These are phyloP conservation scores for Drosophila arawakana DNA, from an alignment of 1,140 invertebrate species.

Conservation along the genomic window DNA sequence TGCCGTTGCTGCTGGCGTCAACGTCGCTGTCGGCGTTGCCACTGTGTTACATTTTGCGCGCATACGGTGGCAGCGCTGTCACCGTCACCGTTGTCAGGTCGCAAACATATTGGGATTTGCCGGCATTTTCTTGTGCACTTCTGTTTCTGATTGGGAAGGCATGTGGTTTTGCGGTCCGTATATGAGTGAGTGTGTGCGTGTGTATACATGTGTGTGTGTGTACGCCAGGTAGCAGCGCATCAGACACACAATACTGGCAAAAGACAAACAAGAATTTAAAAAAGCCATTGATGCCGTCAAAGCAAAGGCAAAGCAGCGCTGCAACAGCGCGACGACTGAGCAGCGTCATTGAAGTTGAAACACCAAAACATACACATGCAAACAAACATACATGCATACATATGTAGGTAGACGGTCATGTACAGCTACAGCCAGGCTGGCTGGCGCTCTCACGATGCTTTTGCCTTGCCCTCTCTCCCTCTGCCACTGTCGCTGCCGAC, in stretches of 20 bases:
- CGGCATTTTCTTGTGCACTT: slow-evolving; percentile 52
- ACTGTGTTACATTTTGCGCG: slow-evolving; percentile 52
- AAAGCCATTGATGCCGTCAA: slow-evolving; percentile 44
- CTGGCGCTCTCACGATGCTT: slow-evolving; percentile 37
- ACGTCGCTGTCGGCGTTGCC: slow-evolving; percentile 49
- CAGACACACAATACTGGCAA: slow-evolving; percentile 40
- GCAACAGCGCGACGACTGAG: slow-evolving; percentile 33
- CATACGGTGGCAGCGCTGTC: slow-evolving; percentile 41
- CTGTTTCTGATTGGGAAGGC: slow-evolving; percentile 48
- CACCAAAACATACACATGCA: slow-evolving; percentile 24
- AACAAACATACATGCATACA: slow-evolving; percentile 10
- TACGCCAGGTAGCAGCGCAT: slow-evolving; percentile 43
- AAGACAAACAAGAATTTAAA: slow-evolving; percentile 52
- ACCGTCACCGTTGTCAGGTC: slow-evolving; percentile 5
- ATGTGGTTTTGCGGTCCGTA: slow-evolving; percentile 46
- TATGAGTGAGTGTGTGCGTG: slow-evolving; percentile 1
- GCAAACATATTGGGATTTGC: slow-evolving; percentile 52
- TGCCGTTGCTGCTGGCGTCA: slow-evolving; percentile 43
- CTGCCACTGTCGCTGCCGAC: slow-evolving; percentile 2
- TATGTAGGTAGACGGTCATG: slow-evolving; percentile 29
- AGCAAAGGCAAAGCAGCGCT: slow-evolving; percentile 22
- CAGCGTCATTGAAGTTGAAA: slow-evolving; percentile 40
- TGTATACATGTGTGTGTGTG: slow-evolving; percentile 14
- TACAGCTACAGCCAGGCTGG: slow-evolving; percentile 46
- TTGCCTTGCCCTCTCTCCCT: neutral